phyloP scores from a whole-genome alignment of 2,113 vertebrate species.

The Pterocles orientalis region DNA sequence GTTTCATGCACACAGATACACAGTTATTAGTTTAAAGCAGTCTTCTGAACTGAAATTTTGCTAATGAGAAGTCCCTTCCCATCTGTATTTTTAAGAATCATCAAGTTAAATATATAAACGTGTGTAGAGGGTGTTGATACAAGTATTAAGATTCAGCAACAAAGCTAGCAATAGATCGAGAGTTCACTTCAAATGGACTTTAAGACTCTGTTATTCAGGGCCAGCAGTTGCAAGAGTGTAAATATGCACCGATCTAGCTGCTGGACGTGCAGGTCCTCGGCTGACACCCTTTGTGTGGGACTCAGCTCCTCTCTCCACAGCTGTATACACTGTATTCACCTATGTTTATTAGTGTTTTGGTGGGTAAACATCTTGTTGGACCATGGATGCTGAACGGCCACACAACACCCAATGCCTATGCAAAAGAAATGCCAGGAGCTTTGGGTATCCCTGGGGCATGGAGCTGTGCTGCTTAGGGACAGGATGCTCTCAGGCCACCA shows the following conservation, averaged over 20 bases:
- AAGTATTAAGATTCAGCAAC: not conserved
- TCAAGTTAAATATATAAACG: not conserved
- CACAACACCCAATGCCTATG: not conserved
- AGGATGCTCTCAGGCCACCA: accelerated
- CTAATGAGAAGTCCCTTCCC: not conserved
- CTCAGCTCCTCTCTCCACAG: not conserved
- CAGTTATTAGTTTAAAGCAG: not conserved
- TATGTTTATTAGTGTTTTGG: not conserved
- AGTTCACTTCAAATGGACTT: not conserved
- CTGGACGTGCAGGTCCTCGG: not conserved
- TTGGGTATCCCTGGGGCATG: accelerated
- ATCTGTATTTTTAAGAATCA: not conserved
- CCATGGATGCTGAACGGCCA: not conserved
- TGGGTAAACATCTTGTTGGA: not conserved
- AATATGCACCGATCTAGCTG: not conserved
- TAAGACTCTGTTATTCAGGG: not conserved
- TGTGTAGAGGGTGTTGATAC: not conserved
- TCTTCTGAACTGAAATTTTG: not conserved
- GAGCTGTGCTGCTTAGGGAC: not conserved
- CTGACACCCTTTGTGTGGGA: not conserved
- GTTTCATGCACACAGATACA: not conserved
- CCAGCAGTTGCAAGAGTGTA: not conserved
- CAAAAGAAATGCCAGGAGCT: not conserved
- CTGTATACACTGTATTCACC: not conserved
- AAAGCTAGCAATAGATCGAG: not conserved